A percentile compares a stretch with the other conserved stretches of the same genome.
Conservation (phyloP, 2,797 vertebrate genomes). For the Gambusia yucatana region DNA sequence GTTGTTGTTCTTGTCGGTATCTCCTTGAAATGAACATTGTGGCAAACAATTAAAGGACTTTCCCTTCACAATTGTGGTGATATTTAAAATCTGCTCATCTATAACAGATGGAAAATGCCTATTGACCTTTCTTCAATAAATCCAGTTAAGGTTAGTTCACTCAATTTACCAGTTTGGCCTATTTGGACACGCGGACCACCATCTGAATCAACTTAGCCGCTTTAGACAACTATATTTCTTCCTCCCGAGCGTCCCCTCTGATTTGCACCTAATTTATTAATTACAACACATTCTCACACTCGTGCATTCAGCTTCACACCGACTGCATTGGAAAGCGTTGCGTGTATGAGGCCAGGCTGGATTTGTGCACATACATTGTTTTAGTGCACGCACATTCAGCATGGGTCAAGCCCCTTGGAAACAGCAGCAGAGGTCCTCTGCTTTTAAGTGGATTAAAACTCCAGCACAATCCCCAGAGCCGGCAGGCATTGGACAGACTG, state of each 20-base stretch:
- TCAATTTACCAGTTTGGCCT: constrained; percentile 14
- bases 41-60: constrained; percentile 19
- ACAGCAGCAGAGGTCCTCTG: constrained; percentile 81
- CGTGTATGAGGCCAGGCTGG: constrained; percentile 22
- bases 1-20: constrained; percentile 19
- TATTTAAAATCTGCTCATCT: constrained; percentile 23
- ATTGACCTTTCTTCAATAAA: constrained; percentile 65
- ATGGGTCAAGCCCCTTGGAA: constrained; percentile 75
- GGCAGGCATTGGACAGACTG: constrained; percentile 74
- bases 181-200: background rate
- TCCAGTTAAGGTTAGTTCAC: constrained; percentile 47
- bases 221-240: constrained; percentile 12
- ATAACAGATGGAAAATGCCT: constrained; percentile 65
- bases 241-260: background rate
- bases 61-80: constrained; percentile 33
- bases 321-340: background rate
- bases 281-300: constrained; percentile 2
- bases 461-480: constrained; percentile 78
- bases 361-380: constrained; percentile 43
- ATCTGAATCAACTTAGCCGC: constrained; percentile 8
- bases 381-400: constrained; percentile 38
- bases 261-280: constrained; percentile 7
- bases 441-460: constrained; percentile 84
- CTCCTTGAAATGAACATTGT: constrained; percentile 18
- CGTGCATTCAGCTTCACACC: constrained; percentile 5